Evolutionary conservation across 2,888 invertebrate species (phyloP).

Genomic region (Drosophila kambysellisi): DNA sequence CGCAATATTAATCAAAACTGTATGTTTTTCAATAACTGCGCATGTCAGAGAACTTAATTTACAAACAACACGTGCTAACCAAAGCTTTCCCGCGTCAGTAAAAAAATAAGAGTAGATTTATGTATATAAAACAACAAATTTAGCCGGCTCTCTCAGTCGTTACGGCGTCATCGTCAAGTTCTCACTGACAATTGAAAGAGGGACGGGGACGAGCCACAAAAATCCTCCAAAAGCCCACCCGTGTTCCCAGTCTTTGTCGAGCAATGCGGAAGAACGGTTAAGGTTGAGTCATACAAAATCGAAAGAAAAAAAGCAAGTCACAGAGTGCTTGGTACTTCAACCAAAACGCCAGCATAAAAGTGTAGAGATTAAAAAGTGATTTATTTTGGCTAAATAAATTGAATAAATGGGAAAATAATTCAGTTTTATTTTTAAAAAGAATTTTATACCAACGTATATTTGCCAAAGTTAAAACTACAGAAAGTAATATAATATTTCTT

Average conservation of each 20-base stretch:
- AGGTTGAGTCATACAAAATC: constrained; percentile 48
- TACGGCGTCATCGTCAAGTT: constrained; percentile 27
- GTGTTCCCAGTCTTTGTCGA: constrained; percentile 48
- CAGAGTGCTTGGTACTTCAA: background rate
- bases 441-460: background rate
- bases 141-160: constrained; percentile 49
- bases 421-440: background rate
- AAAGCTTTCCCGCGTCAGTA: constrained; percentile 26
- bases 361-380: constrained; percentile 44
- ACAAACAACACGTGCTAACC: constrained; percentile 51
- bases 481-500: background rate
- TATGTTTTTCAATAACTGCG: constrained; percentile 31
- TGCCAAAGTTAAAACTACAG: background rate
- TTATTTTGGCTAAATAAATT: background rate
- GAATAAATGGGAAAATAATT: background rate
- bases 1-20: constrained; percentile 29
- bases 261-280: constrained; percentile 57
- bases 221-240: constrained; percentile 23
- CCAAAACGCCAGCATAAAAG: constrained; percentile 31
- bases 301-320: background rate
- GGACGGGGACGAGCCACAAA: constrained; percentile 4
- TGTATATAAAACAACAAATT: background rate
- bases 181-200: constrained; percentile 26
- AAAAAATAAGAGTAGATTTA: constrained; percentile 6
- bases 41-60: constrained; percentile 36